phyloP scores from a whole-genome alignment of 2,888 invertebrate genomes.

The Liodrosophila aerea region DNA sequence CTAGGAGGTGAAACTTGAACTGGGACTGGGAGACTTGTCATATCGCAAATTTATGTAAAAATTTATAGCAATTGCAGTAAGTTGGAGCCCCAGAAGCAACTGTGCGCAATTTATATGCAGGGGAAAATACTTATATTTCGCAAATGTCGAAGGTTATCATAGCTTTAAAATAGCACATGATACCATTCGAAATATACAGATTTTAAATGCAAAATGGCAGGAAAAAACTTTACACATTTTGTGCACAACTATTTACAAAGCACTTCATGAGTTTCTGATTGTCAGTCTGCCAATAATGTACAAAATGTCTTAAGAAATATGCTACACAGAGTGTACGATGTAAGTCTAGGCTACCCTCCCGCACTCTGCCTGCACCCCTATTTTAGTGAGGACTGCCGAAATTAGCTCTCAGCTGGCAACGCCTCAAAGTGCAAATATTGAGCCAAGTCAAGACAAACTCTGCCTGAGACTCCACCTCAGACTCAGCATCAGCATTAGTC shows the following conservation, averaged over 20 bases:
- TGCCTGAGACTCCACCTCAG: conserved; percentile 22
- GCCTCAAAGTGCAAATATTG: conserved; percentile 71
- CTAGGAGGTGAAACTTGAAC: conserved; percentile 2
- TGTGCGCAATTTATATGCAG: conserved; percentile 58
- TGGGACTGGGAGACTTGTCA: conserved; percentile 31
- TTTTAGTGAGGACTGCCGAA: conserved; percentile 45
- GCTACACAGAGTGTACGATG: conserved; percentile 30
- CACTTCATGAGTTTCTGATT: conserved; percentile 63
- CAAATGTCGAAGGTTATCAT: conserved; percentile 15
- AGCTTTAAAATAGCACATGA: conserved; percentile 14
- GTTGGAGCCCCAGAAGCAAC: conserved; percentile 49
- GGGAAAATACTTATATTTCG: conserved; percentile 65
- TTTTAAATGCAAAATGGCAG: conserved; percentile 60
- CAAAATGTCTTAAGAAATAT: conserved; percentile 53
- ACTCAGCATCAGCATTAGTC: not conserved
- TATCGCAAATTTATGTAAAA: conserved; percentile 78
- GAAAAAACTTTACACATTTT: conserved; percentile 63
- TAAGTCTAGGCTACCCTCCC: conserved; percentile 5
- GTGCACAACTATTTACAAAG: conserved; percentile 59
- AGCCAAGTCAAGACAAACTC: conserved; percentile 38
- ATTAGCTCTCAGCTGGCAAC: conserved; percentile 65
- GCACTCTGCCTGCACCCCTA: conserved; percentile 1
- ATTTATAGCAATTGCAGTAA: conserved; percentile 73
- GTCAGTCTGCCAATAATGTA: conserved; percentile 57
- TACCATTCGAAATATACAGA: conserved; percentile 14